phyloP scores from a whole-genome alignment of 2,797 vertebrate species.

The Esox masquinongy region DNA sequence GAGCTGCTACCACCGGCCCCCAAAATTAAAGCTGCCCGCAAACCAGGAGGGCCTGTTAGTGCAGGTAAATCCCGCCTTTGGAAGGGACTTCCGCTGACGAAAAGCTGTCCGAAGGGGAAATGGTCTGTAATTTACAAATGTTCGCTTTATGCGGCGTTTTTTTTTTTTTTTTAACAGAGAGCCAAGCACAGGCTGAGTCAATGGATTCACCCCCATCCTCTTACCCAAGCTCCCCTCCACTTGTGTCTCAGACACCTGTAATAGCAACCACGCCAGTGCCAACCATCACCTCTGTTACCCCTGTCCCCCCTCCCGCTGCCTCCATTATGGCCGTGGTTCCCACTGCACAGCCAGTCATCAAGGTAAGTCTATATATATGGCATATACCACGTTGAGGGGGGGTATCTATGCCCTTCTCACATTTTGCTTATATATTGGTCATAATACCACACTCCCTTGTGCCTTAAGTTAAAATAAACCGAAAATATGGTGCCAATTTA shows the following conservation, averaged over 20 bases:
- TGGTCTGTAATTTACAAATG: neutral
- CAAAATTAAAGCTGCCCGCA: slow-evolving; percentile 90
- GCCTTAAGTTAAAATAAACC: too few species aligned
- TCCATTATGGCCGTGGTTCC: slow-evolving; percentile 73
- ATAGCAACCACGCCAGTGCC: slow-evolving; percentile 89
- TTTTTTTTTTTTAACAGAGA: slow-evolving; percentile 66
- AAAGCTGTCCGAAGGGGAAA: neutral
- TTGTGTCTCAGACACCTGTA: slow-evolving; percentile 88
- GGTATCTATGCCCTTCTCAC: too few species aligned
- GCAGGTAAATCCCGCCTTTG: slow-evolving; percentile 50
- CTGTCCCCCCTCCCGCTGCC: slow-evolving; percentile 55
- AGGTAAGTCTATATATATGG: slow-evolving; percentile 64
- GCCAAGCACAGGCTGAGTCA: slow-evolving; percentile 82
- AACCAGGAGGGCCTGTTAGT: slow-evolving; percentile 68
- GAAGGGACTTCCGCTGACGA: neutral
- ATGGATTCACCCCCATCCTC: slow-evolving; percentile 82
- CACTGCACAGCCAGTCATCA: slow-evolving; percentile 89
- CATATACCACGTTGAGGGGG: too few species aligned
- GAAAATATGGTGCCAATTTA: too few species aligned
- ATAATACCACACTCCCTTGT: too few species aligned
- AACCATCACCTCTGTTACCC: slow-evolving; percentile 79
- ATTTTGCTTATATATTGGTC: too few species aligned
- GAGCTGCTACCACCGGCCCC: slow-evolving; percentile 90
- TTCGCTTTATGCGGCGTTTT: neutral
- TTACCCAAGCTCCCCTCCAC: slow-evolving; percentile 83